Base-by-base conservation (phyloP, 2,888 invertebrate genomes). In the Drosophila acutilabella region DNA sequence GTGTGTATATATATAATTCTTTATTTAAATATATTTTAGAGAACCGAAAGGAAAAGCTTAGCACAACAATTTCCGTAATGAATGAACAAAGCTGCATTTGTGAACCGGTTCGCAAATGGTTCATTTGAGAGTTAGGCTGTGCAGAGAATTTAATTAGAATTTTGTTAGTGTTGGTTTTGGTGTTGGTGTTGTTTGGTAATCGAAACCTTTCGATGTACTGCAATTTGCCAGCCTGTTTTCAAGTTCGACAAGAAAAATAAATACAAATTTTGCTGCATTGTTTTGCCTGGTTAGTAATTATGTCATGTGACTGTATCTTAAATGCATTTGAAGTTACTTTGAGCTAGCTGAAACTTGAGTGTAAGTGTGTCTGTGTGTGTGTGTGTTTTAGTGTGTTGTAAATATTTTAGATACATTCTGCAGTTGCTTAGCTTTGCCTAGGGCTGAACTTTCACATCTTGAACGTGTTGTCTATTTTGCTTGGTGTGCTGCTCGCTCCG, bases 331-430 rank as follows among this genome's bases (percentile, higher is more conserved):
- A 56, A 75, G 68, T 71, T 77, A 80, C 68, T 74, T 80, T 74
- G 78, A 80, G 81, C 81, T 80, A 66, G 80, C 78, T 77, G 80
- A 80, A 71, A 79, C 70, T 58, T 45, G 36, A 64, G 59, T 65
- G 23, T 59, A 23, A 23, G 6, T 6, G 56, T 62, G 45, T 47
- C n/a, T 41, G 10, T 51, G 4, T 41, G 26, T 64, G 33, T 64
- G 10, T 54, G n/a, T 50, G 6, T 53, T n/a, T 42, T 13, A 59
- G 42, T 65, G 61, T 82, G 62, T 75, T 60, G 80, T 80, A 67
- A 73, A 71, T 86, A 80, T 78, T 80, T 86, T 71, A 82, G 87
- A 86, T 80, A 80, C 89, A 84, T 80, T 74, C 74, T 71, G 79
- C 71, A 57, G 45, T 79, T 80, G 77, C 68, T 69, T 40, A 40